A percentile compares a stretch with the other conserved stretches of the same genome.
Conservation (phyloP, 2,888 invertebrate species). For the Synanthedon myopaeformis region DNA sequence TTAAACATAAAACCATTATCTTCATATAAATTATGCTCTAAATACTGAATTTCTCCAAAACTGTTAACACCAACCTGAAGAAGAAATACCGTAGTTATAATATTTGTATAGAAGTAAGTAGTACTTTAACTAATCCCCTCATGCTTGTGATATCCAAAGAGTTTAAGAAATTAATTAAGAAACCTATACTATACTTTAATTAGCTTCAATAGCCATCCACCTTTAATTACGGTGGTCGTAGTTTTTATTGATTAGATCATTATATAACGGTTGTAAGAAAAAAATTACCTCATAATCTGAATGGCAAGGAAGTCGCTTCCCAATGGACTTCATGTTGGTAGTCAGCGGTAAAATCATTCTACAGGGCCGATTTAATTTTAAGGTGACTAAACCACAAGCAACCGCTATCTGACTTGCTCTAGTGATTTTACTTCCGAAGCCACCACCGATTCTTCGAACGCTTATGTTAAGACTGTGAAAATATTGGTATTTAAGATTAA, state of each 20-base stretch:
- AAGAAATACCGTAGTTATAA: too few relatives aligned
- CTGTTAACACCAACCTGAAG: constrained; percentile 32
- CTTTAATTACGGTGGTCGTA: neutral
- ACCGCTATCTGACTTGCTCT: constrained; percentile 64
- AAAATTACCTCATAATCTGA: constrained; percentile 46
- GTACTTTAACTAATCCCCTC: too few relatives aligned
- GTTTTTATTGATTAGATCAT: too few relatives aligned
- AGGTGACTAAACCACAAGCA: constrained; percentile 75
- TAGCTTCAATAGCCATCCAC: neutral
- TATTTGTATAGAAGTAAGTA: too few relatives aligned
- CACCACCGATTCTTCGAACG: constrained; percentile 80
- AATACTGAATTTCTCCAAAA: constrained; percentile 59
- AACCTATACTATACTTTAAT: too few relatives aligned
- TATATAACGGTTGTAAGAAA: too few relatives aligned
- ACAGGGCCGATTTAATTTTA: constrained; percentile 71
- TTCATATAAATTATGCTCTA: constrained; percentile 54
- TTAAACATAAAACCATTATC: constrained; percentile 54
- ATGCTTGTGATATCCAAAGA: too few relatives aligned
- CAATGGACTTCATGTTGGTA: constrained; percentile 64
- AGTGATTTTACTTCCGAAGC: constrained; percentile 79
- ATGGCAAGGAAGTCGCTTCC: constrained; percentile 57
- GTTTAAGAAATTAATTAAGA: too few relatives aligned
- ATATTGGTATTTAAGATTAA: neutral
- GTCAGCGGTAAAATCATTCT: constrained; percentile 72
- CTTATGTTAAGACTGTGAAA: constrained; percentile 74